Evolutionary conservation across 2,797 vertebrate species (phyloP).

Genomic region (Caiman crocodilus): DNA sequence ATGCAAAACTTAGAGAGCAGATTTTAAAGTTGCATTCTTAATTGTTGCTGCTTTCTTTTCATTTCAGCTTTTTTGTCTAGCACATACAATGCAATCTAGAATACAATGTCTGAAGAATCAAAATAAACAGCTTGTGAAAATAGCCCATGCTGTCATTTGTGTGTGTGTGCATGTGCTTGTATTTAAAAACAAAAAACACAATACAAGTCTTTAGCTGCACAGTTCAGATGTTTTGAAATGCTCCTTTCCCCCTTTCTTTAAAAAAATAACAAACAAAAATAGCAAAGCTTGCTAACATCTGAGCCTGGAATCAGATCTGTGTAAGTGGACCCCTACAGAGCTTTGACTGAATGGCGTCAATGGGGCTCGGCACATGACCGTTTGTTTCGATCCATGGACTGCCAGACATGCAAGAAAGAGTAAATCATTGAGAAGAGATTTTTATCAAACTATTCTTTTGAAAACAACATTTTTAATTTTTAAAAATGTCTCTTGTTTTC

Average conservation of each 20-base stretch:
- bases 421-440: background rate
- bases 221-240: background rate
- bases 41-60: background rate
- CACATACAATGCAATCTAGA: background rate
- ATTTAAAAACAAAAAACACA: conserved; percentile 24
- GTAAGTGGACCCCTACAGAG: background rate
- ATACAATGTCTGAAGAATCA: conserved; percentile 5
- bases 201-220: background rate
- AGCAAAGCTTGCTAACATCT: background rate
- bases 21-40: background rate
- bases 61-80: conserved; percentile 15
- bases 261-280: background rate
- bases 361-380: background rate
- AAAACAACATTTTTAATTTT: background rate
- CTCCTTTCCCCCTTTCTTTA: background rate
- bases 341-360: background rate
- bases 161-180: background rate
- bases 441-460: background rate
- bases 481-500: background rate
- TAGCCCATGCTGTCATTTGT: conserved; percentile 17
- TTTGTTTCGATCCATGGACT: background rate
- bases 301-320: background rate
- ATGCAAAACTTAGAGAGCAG: background rate
- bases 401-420: background rate
- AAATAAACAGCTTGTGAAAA: conserved; percentile 21